Evolutionary conservation across 2,888 invertebrate genomes (phyloP).

Genomic region (Lissocephala sabroskyi): DNA sequence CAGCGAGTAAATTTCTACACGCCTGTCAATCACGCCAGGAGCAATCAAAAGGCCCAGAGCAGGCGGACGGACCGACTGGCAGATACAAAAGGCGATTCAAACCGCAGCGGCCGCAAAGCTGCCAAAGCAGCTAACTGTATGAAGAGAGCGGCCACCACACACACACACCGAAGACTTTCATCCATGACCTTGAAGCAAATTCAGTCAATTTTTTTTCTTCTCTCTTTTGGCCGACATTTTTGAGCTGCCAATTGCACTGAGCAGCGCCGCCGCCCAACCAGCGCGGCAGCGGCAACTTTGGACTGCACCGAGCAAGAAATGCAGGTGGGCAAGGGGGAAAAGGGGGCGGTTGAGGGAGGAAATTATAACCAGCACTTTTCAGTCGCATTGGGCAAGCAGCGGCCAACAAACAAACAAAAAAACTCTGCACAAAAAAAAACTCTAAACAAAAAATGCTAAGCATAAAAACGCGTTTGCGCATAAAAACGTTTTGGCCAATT

Average conservation of each 20-base stretch:
- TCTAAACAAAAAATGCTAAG: conserved; percentile 43
- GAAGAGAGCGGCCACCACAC: conserved; percentile 7
- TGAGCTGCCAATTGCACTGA: conserved; percentile 38
- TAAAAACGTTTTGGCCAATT: conserved; percentile 46
- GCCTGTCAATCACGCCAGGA: conserved; percentile 51
- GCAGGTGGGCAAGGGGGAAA: background rate
- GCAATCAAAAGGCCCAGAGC: conserved; percentile 20
- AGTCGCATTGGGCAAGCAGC: conserved; percentile 48
- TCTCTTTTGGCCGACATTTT: conserved; percentile 50
- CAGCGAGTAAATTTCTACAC: conserved; percentile 38
- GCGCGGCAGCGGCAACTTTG: background rate
- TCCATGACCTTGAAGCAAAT: conserved; percentile 66
- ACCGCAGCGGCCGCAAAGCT: conserved; percentile 15
- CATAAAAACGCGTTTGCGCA: conserved; percentile 48
- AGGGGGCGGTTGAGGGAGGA: background rate
- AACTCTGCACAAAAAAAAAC: conserved; percentile 20
- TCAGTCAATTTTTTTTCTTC: conserved; percentile 24
- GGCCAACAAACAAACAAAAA: conserved; percentile 23
- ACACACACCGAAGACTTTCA: conserved; percentile 65
- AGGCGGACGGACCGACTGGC: background rate
- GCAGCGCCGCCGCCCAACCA: conserved; percentile 17
- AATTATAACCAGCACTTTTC: background rate
- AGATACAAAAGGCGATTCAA: background rate
- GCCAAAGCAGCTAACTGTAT: conserved; percentile 36
- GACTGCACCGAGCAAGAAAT: background rate